Evolutionary conservation across 2,888 invertebrate species (phyloP).

Genomic region (Conchocele bisecta): DNA sequence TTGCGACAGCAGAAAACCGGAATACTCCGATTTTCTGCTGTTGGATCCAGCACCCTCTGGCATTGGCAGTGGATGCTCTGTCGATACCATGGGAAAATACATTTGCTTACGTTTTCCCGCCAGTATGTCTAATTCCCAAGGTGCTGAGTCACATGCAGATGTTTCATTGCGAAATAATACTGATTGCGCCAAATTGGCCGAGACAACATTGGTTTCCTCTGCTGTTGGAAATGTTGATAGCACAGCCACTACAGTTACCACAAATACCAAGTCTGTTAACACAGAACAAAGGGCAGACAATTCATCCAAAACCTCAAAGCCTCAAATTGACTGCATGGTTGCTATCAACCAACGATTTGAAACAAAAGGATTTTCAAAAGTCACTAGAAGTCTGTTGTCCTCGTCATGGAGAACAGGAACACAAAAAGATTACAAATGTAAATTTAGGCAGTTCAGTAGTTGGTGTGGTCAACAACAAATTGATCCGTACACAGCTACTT

Average conservation of each 20-base stretch:
- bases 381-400: constrained; percentile 28
- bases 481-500: constrained; percentile 11
- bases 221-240: constrained; percentile 21
- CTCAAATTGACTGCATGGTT: constrained; percentile 47
- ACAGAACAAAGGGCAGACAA: constrained; percentile 30
- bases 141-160: constrained; percentile 15
- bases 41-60: constrained; percentile 25
- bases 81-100: constrained; percentile 37
- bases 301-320: constrained; percentile 32
- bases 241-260: constrained; percentile 27
- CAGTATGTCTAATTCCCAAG: constrained; percentile 26
- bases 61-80: constrained; percentile 39
- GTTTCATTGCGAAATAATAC: constrained; percentile 13
- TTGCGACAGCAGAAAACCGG: constrained; percentile 30
- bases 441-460: constrained; percentile 18
- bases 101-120: constrained; percentile 45
- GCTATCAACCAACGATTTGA: constrained; percentile 34
- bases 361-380: constrained; percentile 37
- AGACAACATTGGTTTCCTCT: constrained; percentile 30
- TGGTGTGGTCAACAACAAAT: constrained; percentile 28
- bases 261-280: constrained; percentile 5
- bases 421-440: constrained; percentile 24
- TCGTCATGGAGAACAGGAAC: constrained; percentile 26
- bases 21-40: constrained; percentile 30
- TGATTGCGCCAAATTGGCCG: constrained; percentile 39